Percentiles rank a stretch among this genome's conserved stretches.
Evolutionary conservation across 2,888 invertebrate genomes (phyloP).

Genomic region (Lucinisca nassula): DNA sequence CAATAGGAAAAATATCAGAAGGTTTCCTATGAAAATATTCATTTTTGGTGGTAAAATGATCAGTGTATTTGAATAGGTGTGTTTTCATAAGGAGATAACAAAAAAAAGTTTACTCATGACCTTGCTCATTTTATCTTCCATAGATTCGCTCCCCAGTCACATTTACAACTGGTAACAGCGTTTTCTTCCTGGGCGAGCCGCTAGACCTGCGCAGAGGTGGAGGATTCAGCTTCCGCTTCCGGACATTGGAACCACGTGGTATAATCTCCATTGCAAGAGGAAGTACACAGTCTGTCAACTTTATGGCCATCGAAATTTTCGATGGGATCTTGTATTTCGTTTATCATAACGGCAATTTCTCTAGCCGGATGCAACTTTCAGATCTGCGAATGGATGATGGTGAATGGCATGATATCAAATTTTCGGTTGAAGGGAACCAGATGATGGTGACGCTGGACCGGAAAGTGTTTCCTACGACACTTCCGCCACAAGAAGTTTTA

Average conservation of each 20-base stretch:
- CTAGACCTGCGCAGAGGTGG: slow-evolving; percentile 70
- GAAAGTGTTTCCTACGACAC: slow-evolving; percentile 22
- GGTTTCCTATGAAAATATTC: too few relatives aligned
- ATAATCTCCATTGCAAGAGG: slow-evolving; percentile 79
- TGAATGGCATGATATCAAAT: slow-evolving; percentile 77
- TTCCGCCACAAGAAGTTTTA: slow-evolving; percentile 17
- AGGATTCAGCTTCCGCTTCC: slow-evolving; percentile 82
- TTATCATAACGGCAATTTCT: slow-evolving; percentile 79
- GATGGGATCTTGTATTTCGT: slow-evolving; percentile 85
- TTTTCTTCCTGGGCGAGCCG: slow-evolving; percentile 39
- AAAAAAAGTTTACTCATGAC: too few relatives aligned
- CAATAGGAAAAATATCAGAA: too few relatives aligned
- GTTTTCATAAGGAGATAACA: too few relatives aligned
- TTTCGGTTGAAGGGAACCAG: slow-evolving; percentile 45
- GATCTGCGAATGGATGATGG: slow-evolving; percentile 82
- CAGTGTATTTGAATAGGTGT: too few relatives aligned
- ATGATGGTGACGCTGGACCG: slow-evolving; percentile 77
- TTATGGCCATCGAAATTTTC: slow-evolving; percentile 84
- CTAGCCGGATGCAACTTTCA: slow-evolving; percentile 74
- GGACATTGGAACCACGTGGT: slow-evolving; percentile 82
- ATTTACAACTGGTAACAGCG: slow-evolving; percentile 42
- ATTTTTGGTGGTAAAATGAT: too few relatives aligned
- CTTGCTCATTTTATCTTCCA: neutral
- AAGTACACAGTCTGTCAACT: slow-evolving; percentile 50
- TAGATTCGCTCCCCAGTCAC: slow-evolving; percentile 42